A percentile compares a stretch with the other conserved stretches of the same genome.
Evolutionary conservation across 2,797 vertebrate species (phyloP).

Genomic region (Thaleichthys pacificus): DNA sequence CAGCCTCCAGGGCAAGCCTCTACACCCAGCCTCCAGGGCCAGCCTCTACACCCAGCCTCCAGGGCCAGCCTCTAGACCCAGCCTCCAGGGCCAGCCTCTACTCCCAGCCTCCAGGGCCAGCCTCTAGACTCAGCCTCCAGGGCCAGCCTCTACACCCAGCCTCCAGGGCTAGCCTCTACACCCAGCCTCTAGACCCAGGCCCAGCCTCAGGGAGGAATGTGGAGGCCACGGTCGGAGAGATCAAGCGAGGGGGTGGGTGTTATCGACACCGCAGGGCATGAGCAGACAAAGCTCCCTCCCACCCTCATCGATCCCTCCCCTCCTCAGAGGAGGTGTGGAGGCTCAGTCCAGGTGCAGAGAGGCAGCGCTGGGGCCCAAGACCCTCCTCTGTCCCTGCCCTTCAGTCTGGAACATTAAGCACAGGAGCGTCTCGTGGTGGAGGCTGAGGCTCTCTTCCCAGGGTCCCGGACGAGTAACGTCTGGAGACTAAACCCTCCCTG

Average conservation of each 20-base stretch:
- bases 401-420: conserved; percentile 69
- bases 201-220: conserved; percentile 30
- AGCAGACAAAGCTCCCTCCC: conserved; percentile 29
- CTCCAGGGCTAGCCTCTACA: too few species aligned
- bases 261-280: conserved; percentile 45
- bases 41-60: too few species aligned
- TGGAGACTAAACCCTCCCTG: background rate
- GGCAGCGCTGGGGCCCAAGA: conserved; percentile 47
- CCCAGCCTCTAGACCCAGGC: background rate
- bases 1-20: too few species aligned
- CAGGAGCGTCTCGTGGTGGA: conserved; percentile 54
- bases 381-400: conserved; percentile 56
- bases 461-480: conserved; percentile 48
- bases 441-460: conserved; percentile 13
- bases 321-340: conserved; percentile 37
- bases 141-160: too few species aligned
- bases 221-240: conserved; percentile 34
- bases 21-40: too few species aligned
- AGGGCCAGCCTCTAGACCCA: too few species aligned
- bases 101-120: too few species aligned
- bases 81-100: too few species aligned
- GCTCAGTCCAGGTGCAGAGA: conserved; percentile 58
- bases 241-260: conserved; percentile 57
- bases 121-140: too few species aligned
- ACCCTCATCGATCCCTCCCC: conserved; percentile 57